These are phyloP conservation scores for Euthynnus affinis DNA, from an alignment of 2,797 vertebrate species.

Conservation along the genomic window DNA sequence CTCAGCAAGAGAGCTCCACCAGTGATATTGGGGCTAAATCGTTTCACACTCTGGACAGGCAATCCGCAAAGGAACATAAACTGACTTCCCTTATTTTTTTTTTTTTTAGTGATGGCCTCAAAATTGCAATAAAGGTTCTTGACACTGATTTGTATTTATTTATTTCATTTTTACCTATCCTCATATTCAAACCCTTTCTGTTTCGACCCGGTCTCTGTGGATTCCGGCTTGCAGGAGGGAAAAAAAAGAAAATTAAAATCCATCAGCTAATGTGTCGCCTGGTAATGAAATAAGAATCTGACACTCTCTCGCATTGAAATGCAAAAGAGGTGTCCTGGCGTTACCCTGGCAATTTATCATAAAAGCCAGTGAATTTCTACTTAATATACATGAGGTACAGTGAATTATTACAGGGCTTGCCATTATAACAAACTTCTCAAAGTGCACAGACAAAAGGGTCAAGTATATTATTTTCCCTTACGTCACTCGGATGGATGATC, in stretches of 20 bases:
- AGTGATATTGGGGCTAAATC: slow-evolving; percentile 68
- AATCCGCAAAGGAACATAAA: slow-evolving; percentile 73
- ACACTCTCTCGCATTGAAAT: slow-evolving; percentile 95
- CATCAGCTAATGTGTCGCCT: slow-evolving; percentile 93
- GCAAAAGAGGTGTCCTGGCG: slow-evolving; percentile 94
- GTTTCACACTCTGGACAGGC: slow-evolving; percentile 75
- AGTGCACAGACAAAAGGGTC: slow-evolving; percentile 90
- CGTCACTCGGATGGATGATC: slow-evolving; percentile 84
- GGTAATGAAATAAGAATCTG: slow-evolving; percentile 98
- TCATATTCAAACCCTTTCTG: slow-evolving; percentile 70
- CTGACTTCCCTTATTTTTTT: slow-evolving; percentile 57
- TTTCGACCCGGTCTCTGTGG: slow-evolving; percentile 85
- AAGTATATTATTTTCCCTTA: slow-evolving; percentile 90
- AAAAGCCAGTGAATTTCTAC: slow-evolving; percentile 90
- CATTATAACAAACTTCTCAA: slow-evolving; percentile 93
- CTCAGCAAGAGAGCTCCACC: slow-evolving; percentile 80
- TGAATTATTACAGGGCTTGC: slow-evolving; percentile 92
- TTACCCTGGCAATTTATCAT: slow-evolving; percentile 97
- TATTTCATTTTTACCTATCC: slow-evolving; percentile 77
- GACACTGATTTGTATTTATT: slow-evolving; percentile 85
- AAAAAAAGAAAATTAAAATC: slow-evolving; percentile 92
- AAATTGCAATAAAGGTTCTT: slow-evolving; percentile 78
- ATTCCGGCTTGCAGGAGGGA: slow-evolving; percentile 72
- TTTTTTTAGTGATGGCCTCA: slow-evolving; percentile 73
- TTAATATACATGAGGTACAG: slow-evolving; percentile 96